Base-by-base conservation (phyloP, 37 sponge, comb jelly and placozoan species). In the Eunapius fragilis region DNA sequence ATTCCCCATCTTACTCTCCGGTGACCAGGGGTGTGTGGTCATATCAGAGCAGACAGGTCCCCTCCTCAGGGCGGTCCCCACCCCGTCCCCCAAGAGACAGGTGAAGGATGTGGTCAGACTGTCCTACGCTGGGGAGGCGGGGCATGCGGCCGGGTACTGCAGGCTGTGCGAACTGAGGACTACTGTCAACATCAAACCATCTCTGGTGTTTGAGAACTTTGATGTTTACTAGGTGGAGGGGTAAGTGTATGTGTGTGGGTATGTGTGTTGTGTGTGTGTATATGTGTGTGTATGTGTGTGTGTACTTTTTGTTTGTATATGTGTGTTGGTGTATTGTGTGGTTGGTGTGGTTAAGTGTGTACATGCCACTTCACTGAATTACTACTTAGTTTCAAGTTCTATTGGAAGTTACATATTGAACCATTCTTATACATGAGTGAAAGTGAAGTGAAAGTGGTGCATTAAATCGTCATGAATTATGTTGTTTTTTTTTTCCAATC, bases 71-170 rank as follows among this genome's bases (percentile, higher is more conserved):
- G 78, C 3, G 0, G 58, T 69, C 0, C 27, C 77, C 31, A 37
- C 5, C 0, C 90, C 81, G 22, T 84, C 84, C 19, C 31, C 25
- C 12, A 70, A 28, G 47, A 70, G 50, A 31, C 77, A 41, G 36
- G 70, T 74, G 0, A 49, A 27, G 38, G 81, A 68, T 25, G 37
- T 36, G 33, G 87, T 90, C 76, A 25, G 22, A 22, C 33, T 87
- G 27, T 69, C 89, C 45, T 93, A 89, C 73, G 76, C 90, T 0
- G 90, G 94, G 3, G 94, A 85, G 22, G 68, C 23, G 24, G 90
- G 90, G 19, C 24, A 22, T 0, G 36, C 32, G 34, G 86, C 75
- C 49, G 90, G 87, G 2, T 93, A 90, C 85, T 89, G 85, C 68
- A 58, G 94, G 23, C 35, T 80, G 67, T 37, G 47, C 10, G 37